Evolutionary conservation across 1,140 invertebrate species (phyloP).

Genomic region (Habropoda laboriosa): DNA sequence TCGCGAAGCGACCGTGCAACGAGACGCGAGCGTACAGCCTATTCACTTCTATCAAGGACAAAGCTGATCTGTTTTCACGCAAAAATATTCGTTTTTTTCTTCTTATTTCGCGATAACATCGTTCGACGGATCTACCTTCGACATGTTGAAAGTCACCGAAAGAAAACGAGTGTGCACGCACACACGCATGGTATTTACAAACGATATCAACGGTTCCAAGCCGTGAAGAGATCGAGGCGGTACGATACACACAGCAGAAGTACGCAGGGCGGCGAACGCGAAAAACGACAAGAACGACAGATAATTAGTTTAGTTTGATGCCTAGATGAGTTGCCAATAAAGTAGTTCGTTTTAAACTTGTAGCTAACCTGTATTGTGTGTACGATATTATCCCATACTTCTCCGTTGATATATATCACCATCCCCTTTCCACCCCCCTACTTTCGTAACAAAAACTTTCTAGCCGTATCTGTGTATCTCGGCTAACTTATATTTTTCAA

Average conservation of each 20-base stretch:
- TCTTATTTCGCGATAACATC: too few species aligned
- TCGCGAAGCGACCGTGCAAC: not conserved
- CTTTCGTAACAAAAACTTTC: not conserved
- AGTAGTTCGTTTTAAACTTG: constrained; percentile 81
- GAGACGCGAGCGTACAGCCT: constrained; percentile 5
- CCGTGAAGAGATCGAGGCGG: constrained; percentile 5
- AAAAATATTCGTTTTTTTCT: too few species aligned
- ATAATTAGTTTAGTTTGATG: constrained; percentile 78
- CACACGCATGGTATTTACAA: not conserved
- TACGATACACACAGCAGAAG: constrained; percentile 14
- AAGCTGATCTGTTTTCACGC: too few species aligned
- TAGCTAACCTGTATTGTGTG: constrained; percentile 80
- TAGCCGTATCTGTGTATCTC: not conserved
- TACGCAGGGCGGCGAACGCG: constrained; percentile 56
- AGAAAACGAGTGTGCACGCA: too few species aligned
- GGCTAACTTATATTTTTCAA: not conserved
- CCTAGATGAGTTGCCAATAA: constrained; percentile 82
- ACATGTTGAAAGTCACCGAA: too few species aligned
- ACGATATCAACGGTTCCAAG: not conserved
- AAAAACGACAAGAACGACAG: constrained; percentile 56
- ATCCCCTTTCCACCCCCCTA: not conserved
- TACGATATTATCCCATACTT: constrained; percentile 53
- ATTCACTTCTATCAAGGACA: too few species aligned
- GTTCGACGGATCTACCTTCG: too few species aligned
- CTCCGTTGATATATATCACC: too few species aligned